Percentiles rank a stretch among this genome's conserved stretches.
phyloP scores from a whole-genome alignment of 2,888 invertebrate genomes.

The Phorcus lineatus region DNA sequence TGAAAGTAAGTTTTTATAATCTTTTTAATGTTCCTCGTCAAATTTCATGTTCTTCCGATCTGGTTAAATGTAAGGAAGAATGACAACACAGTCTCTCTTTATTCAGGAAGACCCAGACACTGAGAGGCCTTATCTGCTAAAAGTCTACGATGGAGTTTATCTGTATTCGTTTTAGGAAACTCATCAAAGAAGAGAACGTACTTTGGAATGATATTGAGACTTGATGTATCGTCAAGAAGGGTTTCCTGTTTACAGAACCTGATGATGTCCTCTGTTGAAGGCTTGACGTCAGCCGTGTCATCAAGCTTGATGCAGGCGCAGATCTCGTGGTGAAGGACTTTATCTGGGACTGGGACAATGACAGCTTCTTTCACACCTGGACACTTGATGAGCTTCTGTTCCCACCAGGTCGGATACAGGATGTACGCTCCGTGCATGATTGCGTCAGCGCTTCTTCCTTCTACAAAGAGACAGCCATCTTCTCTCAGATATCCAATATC shows the following conservation, averaged over 20 bases:
- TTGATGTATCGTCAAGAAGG: not conserved
- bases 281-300: not conserved
- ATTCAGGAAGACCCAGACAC: too few species aligned
- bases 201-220: not conserved
- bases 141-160: not conserved
- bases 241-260: not conserved
- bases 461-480: slow-evolving; percentile 32
- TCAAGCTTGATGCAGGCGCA: slow-evolving; percentile 40
- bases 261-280: not conserved
- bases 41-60: too few species aligned
- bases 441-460: slow-evolving; percentile 39
- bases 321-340: slow-evolving; percentile 38
- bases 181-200: not conserved
- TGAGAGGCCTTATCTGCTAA: too few species aligned
- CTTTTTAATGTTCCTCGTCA: too few species aligned
- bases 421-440: slow-evolving; percentile 38
- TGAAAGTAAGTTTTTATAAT: too few species aligned
- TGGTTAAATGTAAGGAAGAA: too few species aligned
- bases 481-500: slow-evolving; percentile 34
- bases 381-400: slow-evolving; percentile 28
- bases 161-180: not conserved
- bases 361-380: slow-evolving; percentile 32
- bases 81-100: too few species aligned
- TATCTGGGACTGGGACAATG: slow-evolving; percentile 41
- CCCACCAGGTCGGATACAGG: slow-evolving; percentile 41